Evolutionary conservation across 2,888 invertebrate species (phyloP), one percentile per base, ranked within the genome.

Genomic region (Nycteola revayana): DNA sequence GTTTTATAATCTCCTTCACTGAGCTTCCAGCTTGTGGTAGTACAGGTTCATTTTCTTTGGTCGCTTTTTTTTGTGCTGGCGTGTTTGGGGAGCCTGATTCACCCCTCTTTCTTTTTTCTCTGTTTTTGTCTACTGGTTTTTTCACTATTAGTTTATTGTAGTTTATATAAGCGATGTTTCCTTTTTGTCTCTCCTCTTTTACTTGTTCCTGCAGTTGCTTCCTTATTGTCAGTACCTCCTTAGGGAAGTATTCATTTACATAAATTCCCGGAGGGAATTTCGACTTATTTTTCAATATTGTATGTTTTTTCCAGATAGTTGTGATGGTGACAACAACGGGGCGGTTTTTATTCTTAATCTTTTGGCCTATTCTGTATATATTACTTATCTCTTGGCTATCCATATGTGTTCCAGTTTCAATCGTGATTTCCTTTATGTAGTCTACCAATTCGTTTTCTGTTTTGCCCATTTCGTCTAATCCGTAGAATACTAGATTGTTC

Each of bases 371-470:
- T n/a, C n/a, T n/a, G n/a, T n/a, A n/a, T n/a, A n/a, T n/a, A n/a
- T n/a, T n/a, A n/a, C n/a, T 45, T 18, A 38, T 46, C 31, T 46
- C 45, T 6, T 46, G 32, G n/a, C 35, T 38, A 22, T 41, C 30
- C 10, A 45, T 0, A 14, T 36, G 28, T 10, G 25, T 32, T 30
- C 40, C 44, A 6, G 33, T 5, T 6, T 49, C 37, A 14, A 9
- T 7, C 22, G 36, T 18, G 8, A 10, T 38, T 7, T 36, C 42
- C 14, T 38, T 49, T 7, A 45, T 25, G 10, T 21, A 24, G 21
- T 49, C 41, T 1, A 42, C 38, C n/a, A 49, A 11, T 11, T 44
- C 42, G 2, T 6, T 7, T 22, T 42, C 45, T 11, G 30, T 25
- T 36, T 42, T 49, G 9, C 38, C 36, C 4, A 9, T 26, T 26